Conservation (phyloP, 2,888 invertebrate species). For the Cotesia congregata region DNA sequence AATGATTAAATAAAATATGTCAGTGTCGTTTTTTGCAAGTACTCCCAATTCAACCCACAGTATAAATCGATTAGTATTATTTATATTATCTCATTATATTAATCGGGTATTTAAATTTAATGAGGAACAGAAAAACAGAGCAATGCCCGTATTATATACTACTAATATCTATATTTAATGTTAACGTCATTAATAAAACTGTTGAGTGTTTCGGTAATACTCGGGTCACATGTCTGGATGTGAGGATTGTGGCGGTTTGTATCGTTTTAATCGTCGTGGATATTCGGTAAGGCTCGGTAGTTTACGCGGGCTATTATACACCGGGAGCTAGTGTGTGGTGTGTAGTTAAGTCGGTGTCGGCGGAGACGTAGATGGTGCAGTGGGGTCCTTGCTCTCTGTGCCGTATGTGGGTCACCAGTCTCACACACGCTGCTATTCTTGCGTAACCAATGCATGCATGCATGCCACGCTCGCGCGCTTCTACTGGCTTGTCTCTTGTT, state of each 20-base stretch:
- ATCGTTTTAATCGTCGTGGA: slow-evolving; percentile 31
- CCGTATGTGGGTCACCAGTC: slow-evolving; percentile 71
- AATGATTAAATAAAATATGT: not conserved
- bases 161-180: slow-evolving; percentile 15
- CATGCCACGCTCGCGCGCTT: slow-evolving; percentile 43
- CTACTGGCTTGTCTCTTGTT: slow-evolving; percentile 44
- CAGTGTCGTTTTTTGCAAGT: not conserved
- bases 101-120: slow-evolving; percentile 20
- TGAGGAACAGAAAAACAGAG: slow-evolving; percentile 23
- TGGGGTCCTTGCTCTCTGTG: slow-evolving; percentile 69
- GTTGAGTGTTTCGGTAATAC: slow-evolving; percentile 34
- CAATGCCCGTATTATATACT: slow-evolving; percentile 27
- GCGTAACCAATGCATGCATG: slow-evolving; percentile 69
- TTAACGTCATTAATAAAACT: slow-evolving; percentile 16
- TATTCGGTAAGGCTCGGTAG: slow-evolving; percentile 38
- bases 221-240: slow-evolving; percentile 45
- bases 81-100: not conserved
- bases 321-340: slow-evolving; percentile 35
- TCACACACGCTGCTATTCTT: slow-evolving; percentile 69
- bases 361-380: slow-evolving; percentile 56
- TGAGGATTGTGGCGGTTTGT: slow-evolving; percentile 47
- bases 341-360: slow-evolving; percentile 35
- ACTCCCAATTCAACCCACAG: not conserved
- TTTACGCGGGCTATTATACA: slow-evolving; percentile 39
- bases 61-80: slow-evolving; percentile 7